phyloP scores from a whole-genome alignment of 2,797 vertebrate genomes.

The Peromyscus melanophrys region DNA sequence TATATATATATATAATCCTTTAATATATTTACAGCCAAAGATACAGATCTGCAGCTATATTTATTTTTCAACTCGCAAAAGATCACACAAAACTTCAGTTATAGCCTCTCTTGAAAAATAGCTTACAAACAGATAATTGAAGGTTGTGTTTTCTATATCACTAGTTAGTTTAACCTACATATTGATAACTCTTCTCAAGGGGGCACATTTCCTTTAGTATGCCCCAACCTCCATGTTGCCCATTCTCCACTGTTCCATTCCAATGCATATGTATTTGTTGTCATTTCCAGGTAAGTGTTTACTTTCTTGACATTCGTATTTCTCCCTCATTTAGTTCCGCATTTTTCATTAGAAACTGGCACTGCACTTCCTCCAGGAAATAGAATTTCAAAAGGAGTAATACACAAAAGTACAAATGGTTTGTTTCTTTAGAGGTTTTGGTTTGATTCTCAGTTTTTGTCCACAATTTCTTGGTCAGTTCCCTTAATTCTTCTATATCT shows the following conservation, averaged over 20 bases:
- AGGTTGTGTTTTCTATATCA: not conserved
- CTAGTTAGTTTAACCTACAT: not conserved
- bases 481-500: not conserved
- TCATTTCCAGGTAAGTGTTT: not conserved
- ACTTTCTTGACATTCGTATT: not conserved
- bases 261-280: not conserved
- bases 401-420: not conserved
- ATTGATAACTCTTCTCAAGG: not conserved
- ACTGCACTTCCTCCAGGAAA: not conserved
- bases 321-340: not conserved
- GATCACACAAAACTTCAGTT: not conserved
- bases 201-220: not conserved
- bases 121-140: not conserved
- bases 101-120: not conserved
- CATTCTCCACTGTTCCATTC: fast-evolving
- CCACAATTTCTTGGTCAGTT: not conserved
- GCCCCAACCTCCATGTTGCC: no score
- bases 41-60: not conserved
- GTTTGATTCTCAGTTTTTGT: slow-evolving; percentile 26
- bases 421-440: slow-evolving; percentile 1
- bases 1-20: not conserved
- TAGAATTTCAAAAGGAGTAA: not conserved
- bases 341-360: not conserved
- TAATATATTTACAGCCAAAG: not conserved
- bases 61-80: not conserved